A percentile compares a stretch with the other conserved stretches of the same genome.
Conservation (phyloP, 2,113 vertebrate species). For the Malurus cyaneus region DNA sequence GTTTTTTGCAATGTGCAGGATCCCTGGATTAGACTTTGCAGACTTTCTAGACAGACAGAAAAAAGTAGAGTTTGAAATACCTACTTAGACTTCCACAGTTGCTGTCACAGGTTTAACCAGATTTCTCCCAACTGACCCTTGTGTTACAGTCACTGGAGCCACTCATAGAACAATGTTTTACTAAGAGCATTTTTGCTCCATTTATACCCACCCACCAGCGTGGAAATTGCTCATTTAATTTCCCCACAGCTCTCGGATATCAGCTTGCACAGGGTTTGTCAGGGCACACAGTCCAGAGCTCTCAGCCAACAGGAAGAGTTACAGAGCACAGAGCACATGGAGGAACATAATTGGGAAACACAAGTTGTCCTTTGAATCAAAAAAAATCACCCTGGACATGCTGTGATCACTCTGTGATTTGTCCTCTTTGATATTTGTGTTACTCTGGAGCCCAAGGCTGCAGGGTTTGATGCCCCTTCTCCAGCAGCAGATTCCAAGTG, state of each 20-base stretch:
- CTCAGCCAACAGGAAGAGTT: background rate
- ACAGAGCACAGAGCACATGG: accelerated
- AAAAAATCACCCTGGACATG: background rate
- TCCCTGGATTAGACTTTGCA: background rate
- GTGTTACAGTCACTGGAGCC: background rate
- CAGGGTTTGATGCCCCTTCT: background rate
- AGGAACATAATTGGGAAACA: background rate
- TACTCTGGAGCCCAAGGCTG: background rate
- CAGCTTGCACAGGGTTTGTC: background rate
- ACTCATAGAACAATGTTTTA: background rate
- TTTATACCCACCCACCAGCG: accelerated
- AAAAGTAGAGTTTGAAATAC: background rate
- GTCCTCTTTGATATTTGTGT: background rate
- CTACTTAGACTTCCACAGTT: background rate
- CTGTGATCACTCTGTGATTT: background rate
- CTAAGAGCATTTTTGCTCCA: background rate
- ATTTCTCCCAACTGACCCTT: background rate
- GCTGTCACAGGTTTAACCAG: background rate
- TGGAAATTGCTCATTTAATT: background rate
- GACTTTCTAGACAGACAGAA: background rate
- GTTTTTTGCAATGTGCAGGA: background rate
- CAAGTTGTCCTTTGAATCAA: background rate
- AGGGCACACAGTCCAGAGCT: background rate
- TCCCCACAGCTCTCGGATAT: background rate
- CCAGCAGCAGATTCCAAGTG: background rate